Evolutionary conservation across 1,140 invertebrate genomes (phyloP), one percentile per base, ranked within the genome.

Genomic region (Eriosoma lanigerum): DNA sequence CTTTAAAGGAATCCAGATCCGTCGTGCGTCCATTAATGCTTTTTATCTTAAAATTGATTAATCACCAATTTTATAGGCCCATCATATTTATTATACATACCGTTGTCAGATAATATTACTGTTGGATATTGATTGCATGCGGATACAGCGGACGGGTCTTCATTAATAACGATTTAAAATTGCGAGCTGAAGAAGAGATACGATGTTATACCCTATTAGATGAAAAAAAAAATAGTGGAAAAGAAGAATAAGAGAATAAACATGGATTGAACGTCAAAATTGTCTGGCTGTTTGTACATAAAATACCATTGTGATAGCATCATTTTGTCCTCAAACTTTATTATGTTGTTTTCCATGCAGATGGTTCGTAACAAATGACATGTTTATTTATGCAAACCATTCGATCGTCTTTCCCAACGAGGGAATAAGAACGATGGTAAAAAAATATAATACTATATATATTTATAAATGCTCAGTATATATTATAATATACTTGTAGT

Each of bases 311-410:
- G 75, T 78, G 75, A 78, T 78, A 78, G 21, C 56, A 78, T 78
- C 75, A 56, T 62, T 78, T 78, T 78, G 75, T 78, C 75, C 56
- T 48, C 54, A 62, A 78, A 78, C 56, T 78, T 78, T 78, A 78
- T 78, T 78, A 78, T 78, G 75, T 38, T 78, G 75, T 78, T 78
- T 78, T 62, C 32, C 24, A 9, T 62, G 56, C 75, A 62, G 75
- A 62, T 62, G 75, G 56, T 21, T 62, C 13, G 21, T 17, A 62
- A 78, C 75, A 78, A 78, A 62, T 78, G 56, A 78, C 56, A 78
- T 78, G 75, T 78, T 78, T 78, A 62, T 78, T 78, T 78, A 62
- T 78, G 56, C 75, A 78, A 78, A 60, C n/a, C 9, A n/a, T 62
- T 62, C 56, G 56, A 58, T 78, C 56, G 75, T 78, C 56, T 62